These are phyloP conservation scores for Drosophila picticornis DNA, from an alignment of 2,888 invertebrate species.

Conservation along the genomic window DNA sequence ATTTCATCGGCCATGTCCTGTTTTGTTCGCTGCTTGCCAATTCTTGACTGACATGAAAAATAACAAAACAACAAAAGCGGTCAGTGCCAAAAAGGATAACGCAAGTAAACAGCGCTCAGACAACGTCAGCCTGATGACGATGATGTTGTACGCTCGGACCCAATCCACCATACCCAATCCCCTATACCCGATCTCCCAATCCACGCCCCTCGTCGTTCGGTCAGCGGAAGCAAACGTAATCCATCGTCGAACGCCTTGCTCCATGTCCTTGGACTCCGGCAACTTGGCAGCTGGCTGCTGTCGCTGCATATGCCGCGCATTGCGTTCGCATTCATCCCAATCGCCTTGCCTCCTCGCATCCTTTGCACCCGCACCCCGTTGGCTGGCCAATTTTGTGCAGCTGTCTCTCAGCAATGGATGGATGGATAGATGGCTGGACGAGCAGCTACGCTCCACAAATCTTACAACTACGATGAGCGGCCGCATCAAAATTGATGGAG, in stretches of 20 bases:
- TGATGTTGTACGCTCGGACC: conserved; percentile 51
- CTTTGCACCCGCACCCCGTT: conserved; percentile 12
- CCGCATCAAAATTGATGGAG: conserved; percentile 53
- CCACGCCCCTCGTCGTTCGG: conserved; percentile 20
- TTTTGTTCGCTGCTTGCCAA: conserved; percentile 70
- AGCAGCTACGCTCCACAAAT: conserved; percentile 47
- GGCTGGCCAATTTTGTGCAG: conserved; percentile 55
- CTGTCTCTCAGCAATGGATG: conserved; percentile 62
- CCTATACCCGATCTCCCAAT: not conserved
- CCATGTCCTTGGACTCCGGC: conserved; percentile 56
- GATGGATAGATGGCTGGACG: conserved; percentile 30
- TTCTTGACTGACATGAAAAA: conserved; percentile 80
- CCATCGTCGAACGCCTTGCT: conserved; percentile 71
- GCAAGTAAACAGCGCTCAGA: conserved; percentile 59
- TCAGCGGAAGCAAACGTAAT: conserved; percentile 67
- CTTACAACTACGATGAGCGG: conserved; percentile 22
- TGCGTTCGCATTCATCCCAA: conserved; percentile 45
- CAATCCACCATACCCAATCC: not conserved
- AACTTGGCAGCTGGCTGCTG: conserved; percentile 24
- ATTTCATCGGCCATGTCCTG: conserved; percentile 77
- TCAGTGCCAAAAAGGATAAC: conserved; percentile 73
- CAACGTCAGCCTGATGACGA: conserved; percentile 59
- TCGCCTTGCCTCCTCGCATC: not conserved
- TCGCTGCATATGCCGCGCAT: conserved; percentile 57
- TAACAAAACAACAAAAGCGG: conserved; percentile 79